phyloP scores from a whole-genome alignment of 2,888 invertebrate genomes.

The Cerastis rubricosa region DNA sequence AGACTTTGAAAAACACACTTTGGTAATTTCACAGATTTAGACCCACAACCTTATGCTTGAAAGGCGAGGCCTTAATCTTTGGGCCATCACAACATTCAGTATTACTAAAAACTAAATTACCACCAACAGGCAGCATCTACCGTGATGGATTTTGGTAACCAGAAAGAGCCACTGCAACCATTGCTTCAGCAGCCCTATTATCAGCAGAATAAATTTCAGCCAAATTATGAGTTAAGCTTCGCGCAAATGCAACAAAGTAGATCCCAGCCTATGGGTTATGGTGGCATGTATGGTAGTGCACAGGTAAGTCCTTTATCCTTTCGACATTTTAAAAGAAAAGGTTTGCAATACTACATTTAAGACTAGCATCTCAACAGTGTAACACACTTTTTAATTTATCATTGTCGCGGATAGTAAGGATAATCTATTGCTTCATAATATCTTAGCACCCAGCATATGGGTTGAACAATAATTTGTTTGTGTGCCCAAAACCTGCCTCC shows the following conservation, averaged over 20 bases:
- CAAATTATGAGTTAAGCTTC: conserved; percentile 33
- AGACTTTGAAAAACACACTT: too few species aligned
- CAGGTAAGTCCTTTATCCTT: conserved; percentile 25
- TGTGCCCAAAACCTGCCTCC: too few species aligned
- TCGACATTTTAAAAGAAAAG: not conserved
- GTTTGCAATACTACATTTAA: not conserved
- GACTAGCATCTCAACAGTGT: not conserved
- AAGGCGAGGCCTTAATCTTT: not conserved
- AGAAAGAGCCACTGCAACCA: conserved; percentile 24
- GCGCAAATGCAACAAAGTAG: conserved; percentile 21
- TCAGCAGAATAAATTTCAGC: conserved; percentile 44
- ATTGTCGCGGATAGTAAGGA: not conserved
- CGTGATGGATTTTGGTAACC: not conserved
- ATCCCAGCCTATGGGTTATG: not conserved
- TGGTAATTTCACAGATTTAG: not conserved
- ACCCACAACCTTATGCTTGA: not conserved
- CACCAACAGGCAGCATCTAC: conserved; percentile 9
- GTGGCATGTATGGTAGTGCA: not conserved
- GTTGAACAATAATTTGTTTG: too few species aligned
- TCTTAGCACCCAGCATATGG: too few species aligned
- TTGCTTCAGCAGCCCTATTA: conserved; percentile 53
- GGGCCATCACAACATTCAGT: not conserved
- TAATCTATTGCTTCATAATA: not conserved
- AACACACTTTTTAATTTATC: not conserved
- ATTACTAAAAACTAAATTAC: not conserved